Evolutionary conservation across 2,888 invertebrate genomes (phyloP), one percentile per base, ranked within the genome.

Genomic region (Ophion slaviceki): DNA sequence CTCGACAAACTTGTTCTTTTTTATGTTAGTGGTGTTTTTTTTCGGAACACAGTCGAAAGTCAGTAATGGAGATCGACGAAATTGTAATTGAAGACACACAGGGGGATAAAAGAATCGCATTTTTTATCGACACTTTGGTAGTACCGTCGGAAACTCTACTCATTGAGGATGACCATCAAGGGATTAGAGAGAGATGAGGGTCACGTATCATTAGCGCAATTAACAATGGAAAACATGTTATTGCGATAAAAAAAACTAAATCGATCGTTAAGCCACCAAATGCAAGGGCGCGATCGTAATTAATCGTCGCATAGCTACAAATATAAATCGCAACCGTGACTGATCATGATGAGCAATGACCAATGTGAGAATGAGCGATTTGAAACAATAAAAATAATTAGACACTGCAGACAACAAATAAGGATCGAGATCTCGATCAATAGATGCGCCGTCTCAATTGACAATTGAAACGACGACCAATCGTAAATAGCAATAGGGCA

Each of bases 51-150:
- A 74, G 24, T 80, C 47, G 66, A 67, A 72, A 84, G 59, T 84
- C 53, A 67, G 76, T 80, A 66, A n/a, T 76, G 77, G 17, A 76
- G 66, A 77, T 74, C 80, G 77, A 17, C 40, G 77, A 81, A 68
- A 81, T 68, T 77, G 59, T 24, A 32, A 64, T 64, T 32, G 64
- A 17, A 64, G 14, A 28, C 47, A 47, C 47, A 47, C 47, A 47
- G 47, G 40, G 40, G 8, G 7, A 36, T 8, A 8, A 2, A 40
- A 40, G 24, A 67, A 8, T 40, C n/a, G 36, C 8, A 36, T 10
- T 36, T n/a, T 36, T 10, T 47, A 4, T 11, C 47, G 2, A 11
- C 11, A 47, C 7, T 47, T 14, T 14, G 14, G 47, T 11, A 47
- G 1, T 47, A 11, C 47, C 47, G 14, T 47, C 14, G 47, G 14